phyloP scores from a whole-genome alignment of 2,113 vertebrate species.

The Tragulus kanchil region DNA sequence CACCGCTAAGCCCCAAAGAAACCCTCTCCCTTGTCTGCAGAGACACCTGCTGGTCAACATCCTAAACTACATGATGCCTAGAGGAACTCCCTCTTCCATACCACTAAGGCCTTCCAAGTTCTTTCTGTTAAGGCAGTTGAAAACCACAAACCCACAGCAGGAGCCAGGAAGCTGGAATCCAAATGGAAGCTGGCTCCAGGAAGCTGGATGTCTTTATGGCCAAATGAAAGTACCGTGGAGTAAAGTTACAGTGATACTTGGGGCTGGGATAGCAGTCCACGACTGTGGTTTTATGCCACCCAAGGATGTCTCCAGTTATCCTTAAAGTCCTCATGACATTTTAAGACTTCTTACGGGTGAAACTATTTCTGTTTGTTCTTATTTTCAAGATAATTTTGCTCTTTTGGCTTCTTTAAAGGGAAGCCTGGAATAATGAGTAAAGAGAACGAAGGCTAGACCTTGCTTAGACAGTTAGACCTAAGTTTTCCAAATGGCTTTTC shows the following conservation, averaged over 20 bases:
- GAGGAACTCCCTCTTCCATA: not conserved
- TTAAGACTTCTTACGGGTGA: not conserved
- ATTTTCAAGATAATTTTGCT: not conserved
- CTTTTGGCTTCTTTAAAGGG: not conserved
- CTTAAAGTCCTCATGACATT: not conserved
- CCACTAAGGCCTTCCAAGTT: not conserved
- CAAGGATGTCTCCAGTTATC: not conserved
- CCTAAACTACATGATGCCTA: not conserved
- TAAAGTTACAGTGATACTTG: not conserved
- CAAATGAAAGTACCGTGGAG: not conserved
- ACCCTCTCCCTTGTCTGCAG: conserved; percentile 70
- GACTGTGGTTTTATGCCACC: not conserved
- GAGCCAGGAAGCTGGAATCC: conserved; percentile 62
- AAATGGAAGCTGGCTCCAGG: conserved; percentile 35
- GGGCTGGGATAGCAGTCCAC: not conserved
- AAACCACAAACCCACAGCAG: conserved; percentile 60
- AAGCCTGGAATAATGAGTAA: not conserved
- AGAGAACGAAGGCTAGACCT: not conserved
- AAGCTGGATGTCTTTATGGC: conserved; percentile 46
- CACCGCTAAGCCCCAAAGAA: not conserved
- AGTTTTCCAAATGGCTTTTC: not conserved
- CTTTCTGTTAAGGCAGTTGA: conserved; percentile 44
- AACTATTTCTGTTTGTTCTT: conserved; percentile 41
- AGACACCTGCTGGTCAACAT: conserved; percentile 73
- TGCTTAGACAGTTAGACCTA: not conserved